These are phyloP conservation scores for Lumbricus terrestris DNA, from an alignment of 2,888 invertebrate genomes.

Conservation along the genomic window DNA sequence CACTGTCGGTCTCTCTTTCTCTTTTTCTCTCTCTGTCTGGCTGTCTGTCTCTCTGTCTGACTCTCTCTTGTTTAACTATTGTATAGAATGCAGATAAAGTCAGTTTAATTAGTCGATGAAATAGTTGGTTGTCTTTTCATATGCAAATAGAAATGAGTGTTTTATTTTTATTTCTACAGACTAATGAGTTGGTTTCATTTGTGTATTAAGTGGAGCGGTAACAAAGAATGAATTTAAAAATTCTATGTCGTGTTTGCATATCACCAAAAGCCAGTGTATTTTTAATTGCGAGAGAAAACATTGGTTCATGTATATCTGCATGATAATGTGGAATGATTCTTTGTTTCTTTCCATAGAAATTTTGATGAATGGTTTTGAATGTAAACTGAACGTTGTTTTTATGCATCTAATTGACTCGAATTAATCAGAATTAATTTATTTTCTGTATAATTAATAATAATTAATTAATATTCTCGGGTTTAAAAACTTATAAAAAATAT, in stretches of 20 bases:
- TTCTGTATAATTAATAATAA: too few relatives aligned
- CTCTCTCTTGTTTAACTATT: background rate
- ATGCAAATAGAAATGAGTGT: background rate
- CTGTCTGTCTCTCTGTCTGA: too few relatives aligned
- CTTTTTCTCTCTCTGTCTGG: too few relatives aligned
- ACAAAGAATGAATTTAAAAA: too few relatives aligned
- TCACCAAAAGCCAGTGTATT: background rate
- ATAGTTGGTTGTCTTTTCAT: background rate
- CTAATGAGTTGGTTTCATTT: background rate
- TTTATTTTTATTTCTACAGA: background rate
- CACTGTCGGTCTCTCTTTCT: too few relatives aligned
- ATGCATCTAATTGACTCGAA: background rate
- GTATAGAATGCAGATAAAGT: background rate
- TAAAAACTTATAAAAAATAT: too few relatives aligned
- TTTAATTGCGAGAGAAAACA: background rate
- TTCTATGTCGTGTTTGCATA: background rate
- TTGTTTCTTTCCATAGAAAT: background rate
- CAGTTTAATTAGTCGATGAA: too few relatives aligned
- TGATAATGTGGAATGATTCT: too few relatives aligned
- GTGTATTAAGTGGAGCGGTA: background rate
- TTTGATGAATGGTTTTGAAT: background rate
- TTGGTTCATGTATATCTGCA: background rate
- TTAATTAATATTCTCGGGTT: too few relatives aligned
- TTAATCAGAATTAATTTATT: background rate
- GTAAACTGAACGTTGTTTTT: too few relatives aligned